Conservation (phyloP, 2,113 vertebrate species). For the Pipa parva region DNA sequence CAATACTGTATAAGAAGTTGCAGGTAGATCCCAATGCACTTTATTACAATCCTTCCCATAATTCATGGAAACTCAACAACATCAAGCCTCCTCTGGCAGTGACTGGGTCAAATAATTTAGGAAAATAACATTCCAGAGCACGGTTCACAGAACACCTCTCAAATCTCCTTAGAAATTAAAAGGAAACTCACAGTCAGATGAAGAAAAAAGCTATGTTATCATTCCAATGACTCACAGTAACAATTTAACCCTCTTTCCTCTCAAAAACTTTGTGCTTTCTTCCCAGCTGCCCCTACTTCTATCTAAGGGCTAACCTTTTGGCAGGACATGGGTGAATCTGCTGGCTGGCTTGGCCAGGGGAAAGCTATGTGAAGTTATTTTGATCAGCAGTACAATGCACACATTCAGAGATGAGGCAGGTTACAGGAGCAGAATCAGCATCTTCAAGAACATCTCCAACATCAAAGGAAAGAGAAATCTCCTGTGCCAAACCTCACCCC, state of each 20-base stretch:
- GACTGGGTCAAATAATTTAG: neutral
- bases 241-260: neutral
- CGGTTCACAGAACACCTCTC: neutral
- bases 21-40: neutral
- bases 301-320: neutral
- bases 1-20: too few relatives aligned
- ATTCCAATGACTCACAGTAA: neutral
- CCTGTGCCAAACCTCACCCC: constrained; percentile 29
- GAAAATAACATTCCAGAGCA: neutral
- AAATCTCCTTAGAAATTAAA: neutral
- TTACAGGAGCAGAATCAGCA: constrained; percentile 38
- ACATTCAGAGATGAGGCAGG: constrained; percentile 39
- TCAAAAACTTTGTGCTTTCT: neutral
- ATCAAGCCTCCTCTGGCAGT: neutral
- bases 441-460: constrained; percentile 43
- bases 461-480: constrained; percentile 34
- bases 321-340: neutral
- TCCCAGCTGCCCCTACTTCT: neutral
- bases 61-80: neutral
- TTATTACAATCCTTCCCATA: neutral
- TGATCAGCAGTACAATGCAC: constrained; percentile 32
- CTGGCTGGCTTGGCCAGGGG: constrained; percentile 4
- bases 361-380: constrained; percentile 26
- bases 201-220: neutral
- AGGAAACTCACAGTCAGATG: neutral